Conservation (phyloP, 2,113 vertebrate genomes). For the Oreotrochilus melanogaster region DNA sequence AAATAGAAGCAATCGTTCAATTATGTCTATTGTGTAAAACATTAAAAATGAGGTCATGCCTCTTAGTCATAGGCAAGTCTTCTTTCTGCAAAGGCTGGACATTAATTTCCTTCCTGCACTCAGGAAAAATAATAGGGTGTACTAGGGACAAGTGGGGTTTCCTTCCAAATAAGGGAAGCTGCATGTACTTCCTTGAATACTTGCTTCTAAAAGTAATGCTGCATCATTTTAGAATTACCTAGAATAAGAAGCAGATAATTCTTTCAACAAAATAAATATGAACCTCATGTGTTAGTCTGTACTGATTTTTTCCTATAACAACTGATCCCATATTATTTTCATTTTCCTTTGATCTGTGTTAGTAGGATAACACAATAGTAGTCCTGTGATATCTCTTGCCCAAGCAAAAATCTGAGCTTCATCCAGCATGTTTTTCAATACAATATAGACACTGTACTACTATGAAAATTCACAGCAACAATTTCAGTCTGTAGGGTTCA, state of each 20-base stretch:
- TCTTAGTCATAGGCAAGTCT: neutral
- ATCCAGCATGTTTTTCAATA: neutral
- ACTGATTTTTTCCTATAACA: neutral
- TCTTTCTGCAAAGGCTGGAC: neutral
- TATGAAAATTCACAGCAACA: neutral
- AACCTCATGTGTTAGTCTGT: neutral
- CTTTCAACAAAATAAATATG: neutral
- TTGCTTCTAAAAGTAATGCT: neutral
- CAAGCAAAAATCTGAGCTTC: neutral
- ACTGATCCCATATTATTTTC: neutral
- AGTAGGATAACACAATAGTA: neutral
- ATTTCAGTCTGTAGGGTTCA: neutral
- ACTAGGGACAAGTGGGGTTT: neutral
- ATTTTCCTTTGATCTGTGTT: neutral
- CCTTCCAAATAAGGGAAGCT: neutral
- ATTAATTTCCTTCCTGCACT: neutral
- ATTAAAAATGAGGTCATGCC: neutral
- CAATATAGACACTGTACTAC: fast-evolving
- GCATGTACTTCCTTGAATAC: neutral
- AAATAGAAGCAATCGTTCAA: neutral
- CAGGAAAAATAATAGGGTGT: neutral
- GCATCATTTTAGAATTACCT: neutral
- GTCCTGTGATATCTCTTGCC: neutral
- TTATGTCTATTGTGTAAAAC: neutral
- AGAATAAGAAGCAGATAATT: neutral